Base-by-base conservation (phyloP, 2,888 invertebrate species). In the Lissonota sp. region DNA sequence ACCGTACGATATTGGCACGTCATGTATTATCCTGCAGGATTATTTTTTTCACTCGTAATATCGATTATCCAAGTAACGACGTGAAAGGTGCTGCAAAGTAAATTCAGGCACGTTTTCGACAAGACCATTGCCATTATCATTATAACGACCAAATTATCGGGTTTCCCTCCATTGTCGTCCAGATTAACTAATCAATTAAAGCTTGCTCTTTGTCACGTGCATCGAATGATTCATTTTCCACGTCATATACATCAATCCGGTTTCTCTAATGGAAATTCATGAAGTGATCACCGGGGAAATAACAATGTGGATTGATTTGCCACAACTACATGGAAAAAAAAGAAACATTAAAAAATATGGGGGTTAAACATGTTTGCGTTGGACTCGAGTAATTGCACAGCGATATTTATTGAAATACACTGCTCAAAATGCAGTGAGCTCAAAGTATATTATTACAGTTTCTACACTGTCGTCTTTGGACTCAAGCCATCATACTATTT, bases 121-220 rank as follows among this genome's bases (percentile, higher is more conserved):
- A 40, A 53, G 12, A n/a, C 14, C 39, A 66, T 66, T 67, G 4
- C 10, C 55, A 26, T 55, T 42, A n/a, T n/a, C n/a, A n/a, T n/a
- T n/a, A n/a, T n/a, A 26, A 67, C 16, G 67, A 67, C 7, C 55
- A 42, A n/a, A 40, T 67, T 67, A 67, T 44, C 14, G 3, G 7
- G 12, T 53, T 67, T 14, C 37, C 26, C 10, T 37, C 26, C 10
- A 40, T 10, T n/a, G 55, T 55, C 26, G 14, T 42, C 10, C 55
- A 8, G 5, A 55, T 12, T 14, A 6, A 10, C 42, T 67, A 10
- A 67, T 67, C 55, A 55, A 57, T 57, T 57, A 57, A 37, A 4
- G 4, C 37, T 14, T 14, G 12, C n/a, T 53, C n/a, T 53, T 53
- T 14, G 14, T 14, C 14, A 53, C 10, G 5, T 0, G 26, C 26